Percentiles rank a stretch among this genome's conserved stretches.
Evolutionary conservation across 2,113 vertebrate genomes (phyloP).

Genomic region (Erythrocercus mccallii): DNA sequence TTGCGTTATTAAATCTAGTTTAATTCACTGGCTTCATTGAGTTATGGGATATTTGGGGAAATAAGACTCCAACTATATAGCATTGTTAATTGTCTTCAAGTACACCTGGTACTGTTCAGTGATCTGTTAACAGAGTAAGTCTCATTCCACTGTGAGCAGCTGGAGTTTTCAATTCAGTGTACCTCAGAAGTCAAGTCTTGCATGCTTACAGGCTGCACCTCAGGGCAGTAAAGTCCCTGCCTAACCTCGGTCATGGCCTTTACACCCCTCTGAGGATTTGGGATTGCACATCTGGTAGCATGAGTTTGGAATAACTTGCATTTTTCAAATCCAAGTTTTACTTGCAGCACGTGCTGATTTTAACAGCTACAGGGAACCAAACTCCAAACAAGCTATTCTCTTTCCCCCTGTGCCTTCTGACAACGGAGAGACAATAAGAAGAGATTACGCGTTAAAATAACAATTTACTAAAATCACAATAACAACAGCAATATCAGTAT

Average conservation of each 20-base stretch:
- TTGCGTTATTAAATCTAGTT: neutral
- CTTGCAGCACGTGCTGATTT: neutral
- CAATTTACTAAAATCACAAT: neutral
- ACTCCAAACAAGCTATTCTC: neutral
- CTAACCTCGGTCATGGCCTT: neutral
- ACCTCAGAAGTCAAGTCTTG: neutral
- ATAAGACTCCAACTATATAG: neutral
- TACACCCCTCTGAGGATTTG: neutral
- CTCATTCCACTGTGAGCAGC: neutral
- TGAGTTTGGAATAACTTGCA: neutral
- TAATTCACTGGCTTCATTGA: neutral
- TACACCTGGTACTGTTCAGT: neutral
- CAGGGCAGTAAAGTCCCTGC: neutral
- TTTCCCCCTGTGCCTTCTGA: accelerated
- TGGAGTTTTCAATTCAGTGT: neutral
- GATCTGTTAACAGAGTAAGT: neutral
- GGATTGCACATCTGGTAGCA: neutral
- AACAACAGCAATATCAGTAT: neutral
- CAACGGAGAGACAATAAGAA: neutral
- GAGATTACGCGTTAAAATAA: neutral
- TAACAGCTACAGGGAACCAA: neutral
- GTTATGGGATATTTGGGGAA: neutral
- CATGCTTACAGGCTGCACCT: neutral
- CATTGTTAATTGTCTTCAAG: neutral
- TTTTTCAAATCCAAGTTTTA: neutral